These are phyloP conservation scores for Macrotrachela quadricornifera DNA, from an alignment of 1,140 invertebrate species.

Conservation along the genomic window DNA sequence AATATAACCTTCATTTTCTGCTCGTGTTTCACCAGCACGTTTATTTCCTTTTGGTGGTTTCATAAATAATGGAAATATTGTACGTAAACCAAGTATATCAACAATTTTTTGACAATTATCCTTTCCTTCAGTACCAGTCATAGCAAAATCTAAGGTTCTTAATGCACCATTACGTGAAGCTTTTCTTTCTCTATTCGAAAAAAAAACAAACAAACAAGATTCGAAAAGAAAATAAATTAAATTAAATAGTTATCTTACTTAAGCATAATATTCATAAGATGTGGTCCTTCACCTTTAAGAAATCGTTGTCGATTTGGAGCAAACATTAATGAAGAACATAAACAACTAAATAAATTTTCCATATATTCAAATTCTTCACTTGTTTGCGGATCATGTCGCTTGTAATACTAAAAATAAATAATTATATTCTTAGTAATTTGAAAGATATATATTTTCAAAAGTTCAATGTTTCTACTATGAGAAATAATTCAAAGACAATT, in stretches of 20 bases:
- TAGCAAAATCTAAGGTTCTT: slow-evolving; percentile 84
- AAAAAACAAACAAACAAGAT: too few species aligned
- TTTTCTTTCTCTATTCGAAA: slow-evolving; percentile 60
- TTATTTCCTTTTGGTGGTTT: slow-evolving; percentile 61
- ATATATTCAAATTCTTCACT: slow-evolving; percentile 89
- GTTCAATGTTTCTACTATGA: not conserved
- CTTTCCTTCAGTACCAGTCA: slow-evolving; percentile 67
- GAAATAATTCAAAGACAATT: too few species aligned
- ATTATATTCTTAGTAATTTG: too few species aligned
- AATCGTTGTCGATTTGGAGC: slow-evolving; percentile 69
- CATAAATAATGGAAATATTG: slow-evolving; percentile 95
- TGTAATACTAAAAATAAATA: slow-evolving; percentile 48
- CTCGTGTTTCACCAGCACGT: not conserved
- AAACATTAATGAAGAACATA: slow-evolving; percentile 76
- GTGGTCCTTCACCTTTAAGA: slow-evolving; percentile 73
- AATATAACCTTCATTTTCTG: slow-evolving; percentile 5
- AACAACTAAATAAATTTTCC: slow-evolving; percentile 88
- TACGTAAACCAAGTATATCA: slow-evolving; percentile 81
- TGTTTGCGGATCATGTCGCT: slow-evolving; percentile 67
- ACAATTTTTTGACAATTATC: slow-evolving; percentile 97
- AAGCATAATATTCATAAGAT: slow-evolving; percentile 89
- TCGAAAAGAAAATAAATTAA: too few species aligned
- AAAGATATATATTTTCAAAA: slow-evolving; percentile 1
- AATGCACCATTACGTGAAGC: slow-evolving; percentile 80
- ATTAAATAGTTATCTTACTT: too few species aligned